Evolutionary conservation across 2,797 vertebrate species (phyloP).

Genomic region (Ptychadena robeensis): DNA sequence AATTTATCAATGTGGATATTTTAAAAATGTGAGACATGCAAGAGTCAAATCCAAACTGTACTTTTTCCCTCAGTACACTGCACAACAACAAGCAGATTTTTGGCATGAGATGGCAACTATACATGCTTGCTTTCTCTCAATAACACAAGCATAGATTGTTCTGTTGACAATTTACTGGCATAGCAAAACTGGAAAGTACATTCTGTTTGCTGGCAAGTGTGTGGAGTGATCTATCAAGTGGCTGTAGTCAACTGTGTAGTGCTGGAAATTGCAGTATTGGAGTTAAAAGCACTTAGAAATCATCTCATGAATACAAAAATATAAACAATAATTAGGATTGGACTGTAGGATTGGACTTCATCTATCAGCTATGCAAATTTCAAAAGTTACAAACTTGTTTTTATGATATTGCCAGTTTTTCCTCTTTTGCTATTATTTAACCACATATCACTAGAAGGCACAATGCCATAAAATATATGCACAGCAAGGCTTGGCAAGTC

Average conservation of each 20-base stretch:
- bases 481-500: no score
- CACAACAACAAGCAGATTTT: not conserved
- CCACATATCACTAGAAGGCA: no score
- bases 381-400: no score
- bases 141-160: constrained; percentile 29
- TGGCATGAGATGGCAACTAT: constrained; percentile 10
- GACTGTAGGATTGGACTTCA: not conserved
- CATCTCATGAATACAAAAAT: not conserved
- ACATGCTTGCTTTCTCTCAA: constrained; percentile 33
- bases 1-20: not conserved
- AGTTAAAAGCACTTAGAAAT: not conserved
- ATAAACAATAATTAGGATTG: not conserved
- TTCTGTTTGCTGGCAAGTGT: constrained; percentile 35
- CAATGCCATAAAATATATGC: no score
- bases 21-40: not conserved
- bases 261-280: not conserved
- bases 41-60: not conserved
- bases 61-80: not conserved
- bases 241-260: constrained; percentile 10
- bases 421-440: no score
- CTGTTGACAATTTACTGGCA: constrained; percentile 32
- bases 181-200: constrained; percentile 33
- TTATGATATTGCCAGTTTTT: no score
- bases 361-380: no score
- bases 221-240: constrained; percentile 37